Base-by-base conservation (phyloP, 2,888 invertebrate species). In the Pinctada fucata region DNA sequence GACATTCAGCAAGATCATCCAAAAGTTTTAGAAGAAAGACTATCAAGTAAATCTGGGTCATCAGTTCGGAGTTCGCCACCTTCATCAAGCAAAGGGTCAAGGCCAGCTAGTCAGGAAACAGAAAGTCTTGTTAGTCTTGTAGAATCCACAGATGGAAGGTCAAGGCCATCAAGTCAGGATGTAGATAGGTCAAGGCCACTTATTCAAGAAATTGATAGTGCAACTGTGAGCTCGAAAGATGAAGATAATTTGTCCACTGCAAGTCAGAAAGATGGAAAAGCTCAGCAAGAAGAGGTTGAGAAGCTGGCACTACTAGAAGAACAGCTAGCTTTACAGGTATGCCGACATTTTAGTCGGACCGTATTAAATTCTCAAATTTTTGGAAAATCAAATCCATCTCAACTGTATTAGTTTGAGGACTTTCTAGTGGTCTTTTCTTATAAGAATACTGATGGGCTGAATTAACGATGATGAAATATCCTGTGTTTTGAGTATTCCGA, bases 1-100 rank as follows among this genome's bases (percentile, higher is more conserved):
- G 77, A 78, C 63, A 72, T 77, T 49, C 72, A 76, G n/a, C 13
- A 58, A 10, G 58, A 58, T 58, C 8, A 58, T 58, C 6, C 58
- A 58, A 13, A 6, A 58, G 58, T 58, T 10, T 13, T 10, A 58
- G 13, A 10, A 13, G 13, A 13, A 58, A 58, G 13, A 58, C 58
- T 13, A 58, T 58, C 13, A 58, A 6, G 13, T 58, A 58, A 58
- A 58, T 6, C 58, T 58, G 58, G 13, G 6, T 31, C 31, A 31
- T 31, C 31, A 31, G 31, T 31, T 31, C 31, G 31, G 31, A 31
- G 31, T 31, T 31, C 31, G 31, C 31, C 31, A 31, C 31, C 31
- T 31, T 31, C 31, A 31, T 31, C 31, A 31, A 31, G 31, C 31
- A 31, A 31, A 31, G 31, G 31, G 31, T 58, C 13, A 58, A 13